Base-by-base conservation (phyloP, 1,140 invertebrate species). In the Mercenaria mercenaria region DNA sequence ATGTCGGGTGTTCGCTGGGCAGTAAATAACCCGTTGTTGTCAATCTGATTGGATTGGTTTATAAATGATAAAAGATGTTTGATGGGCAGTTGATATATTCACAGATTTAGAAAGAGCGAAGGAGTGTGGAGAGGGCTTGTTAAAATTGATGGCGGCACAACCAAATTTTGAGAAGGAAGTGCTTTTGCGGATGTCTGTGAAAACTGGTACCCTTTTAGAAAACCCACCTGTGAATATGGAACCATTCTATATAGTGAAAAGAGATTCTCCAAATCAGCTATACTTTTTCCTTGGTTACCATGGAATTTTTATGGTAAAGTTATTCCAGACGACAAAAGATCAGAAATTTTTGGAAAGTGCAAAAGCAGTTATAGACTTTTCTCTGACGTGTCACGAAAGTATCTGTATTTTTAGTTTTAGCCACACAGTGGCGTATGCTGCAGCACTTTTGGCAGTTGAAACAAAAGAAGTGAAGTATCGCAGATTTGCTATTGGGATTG, bases 201-300 rank as follows among this genome's bases (percentile, higher is more conserved):
- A 64, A 20, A 86, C 81, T 0, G 86, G 89, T 1, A 37, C 89
- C 11, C 15, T 92, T 23, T 41, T 92, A 13, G 69, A 82, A 32
- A 32, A 20, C 6, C 34, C 64, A 26, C 86, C 90, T 0, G 43
- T 50, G 18, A 87, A 89, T 4, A 83, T 86, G 39, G 52, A 77
- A 37, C 81, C 81, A 26, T 91, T 87, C 47, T 92, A 90, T 56
- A 37, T 76, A 2, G 39, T 92, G 11, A 89, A 91, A 50, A 64
- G 56, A 43, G 56, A 79, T 34, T 23, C 50, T 26, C 74, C 90
- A 2, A 89, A 90, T 61, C 89, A 93, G 74, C 76, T 92, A 3
- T 93, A 88, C 64, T 93, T 91, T 72, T 80, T 89, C 41, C 43
- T 93, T 39, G 92, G 92, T 20, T 93, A 89, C 56, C 84, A 88